Evolutionary conservation across 1,140 invertebrate genomes (phyloP), one percentile per base, ranked within the genome.

Genomic region (Mercenaria mercenaria): DNA sequence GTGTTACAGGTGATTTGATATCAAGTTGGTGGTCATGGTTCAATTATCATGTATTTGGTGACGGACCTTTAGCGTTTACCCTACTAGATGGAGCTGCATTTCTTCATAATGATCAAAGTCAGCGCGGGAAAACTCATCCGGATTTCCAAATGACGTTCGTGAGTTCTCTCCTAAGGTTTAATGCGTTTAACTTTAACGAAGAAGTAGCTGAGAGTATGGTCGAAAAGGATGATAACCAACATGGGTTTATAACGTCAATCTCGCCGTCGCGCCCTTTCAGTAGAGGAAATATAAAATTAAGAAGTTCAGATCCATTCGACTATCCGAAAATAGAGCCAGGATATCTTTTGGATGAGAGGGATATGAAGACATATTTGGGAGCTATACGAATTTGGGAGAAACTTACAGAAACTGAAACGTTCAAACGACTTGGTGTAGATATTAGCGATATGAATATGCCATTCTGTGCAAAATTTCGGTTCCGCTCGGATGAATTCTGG

Each of bases 321-420:
- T 97, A 97, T 91, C 98, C 98, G 0, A 96, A 98, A 1, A 98
- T 99, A 26, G 98, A 98, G 95, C 98, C 99, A 0, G 93, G 90
- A 37, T 96, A 91, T 90, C 92, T 76, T 43, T 92, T 43, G 18
- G 52, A 92, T 47, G 37, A 79, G 76, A 52, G 83, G 8, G 93
- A 94, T 76, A 61, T 90, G 0, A 88, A 92, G 47, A 92, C 82
- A 37, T 37, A 91, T 15, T 41, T 92, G n/a, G 84, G 91, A 91
- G 92, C 91, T 47, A 39, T 82, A 43, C 56, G 91, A 88, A 88
- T 23, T 83, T 92, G 43, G 79, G 90, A 15, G 79, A 89, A 56
- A 47, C 43, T 47, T 47, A 47, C 15, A 47, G 56, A 23, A 64
- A 90, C 89, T 18, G 50, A 77, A 29, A 74, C 91, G 26, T 50